Evolutionary conservation across 2,888 invertebrate species (phyloP), one percentile per base, ranked within the genome.

Genomic region (Luperina testacea): DNA sequence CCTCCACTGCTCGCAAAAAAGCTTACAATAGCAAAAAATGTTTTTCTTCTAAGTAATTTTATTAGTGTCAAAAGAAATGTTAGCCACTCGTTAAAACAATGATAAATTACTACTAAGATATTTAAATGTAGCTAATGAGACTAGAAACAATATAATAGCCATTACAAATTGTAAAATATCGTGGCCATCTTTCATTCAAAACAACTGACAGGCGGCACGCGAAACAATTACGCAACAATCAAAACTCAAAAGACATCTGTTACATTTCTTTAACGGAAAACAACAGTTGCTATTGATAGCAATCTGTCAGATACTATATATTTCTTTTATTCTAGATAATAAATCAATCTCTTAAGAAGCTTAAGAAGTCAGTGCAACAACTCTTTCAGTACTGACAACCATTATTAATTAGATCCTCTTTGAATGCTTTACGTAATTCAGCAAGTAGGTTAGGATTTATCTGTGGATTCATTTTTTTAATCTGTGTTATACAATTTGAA

Each of bases 401-500:
- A 72, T 77, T 77, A 91, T 89, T 90, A 91, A 90, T 92, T 86
- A 89, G 83, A 89, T 68, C 78, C 83, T 85, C 82, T 87, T 90
- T 89, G 80, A 82, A 84, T 76, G 57, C 4, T 76, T 89, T 89
- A 79, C 72, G 82, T 75, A 78, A 84, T 73, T 65, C 57, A 78
- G 73, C 78, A 87, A 89, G 78, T 81, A 81, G 87, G 89, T 82
- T 84, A 83, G 80, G 73, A 74, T 82, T 72, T 71, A 80, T 75
- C 74, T 81, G 69, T 72, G 78, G 70, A 78, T 71, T 71, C 11
- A 24, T 75, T 77, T 68, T 75, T 83, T 71, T 38, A 78, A 61
- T 83, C 71, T 61, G 57, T 79, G 48, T 78, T 82, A 63, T 76
- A 72, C 67, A 80, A 82, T 88, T 84, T 65, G 27, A 81, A 81